Evolutionary conservation across 2,888 invertebrate species (phyloP), one percentile per base, ranked within the genome.

Genomic region (Diarsia mendica): DNA sequence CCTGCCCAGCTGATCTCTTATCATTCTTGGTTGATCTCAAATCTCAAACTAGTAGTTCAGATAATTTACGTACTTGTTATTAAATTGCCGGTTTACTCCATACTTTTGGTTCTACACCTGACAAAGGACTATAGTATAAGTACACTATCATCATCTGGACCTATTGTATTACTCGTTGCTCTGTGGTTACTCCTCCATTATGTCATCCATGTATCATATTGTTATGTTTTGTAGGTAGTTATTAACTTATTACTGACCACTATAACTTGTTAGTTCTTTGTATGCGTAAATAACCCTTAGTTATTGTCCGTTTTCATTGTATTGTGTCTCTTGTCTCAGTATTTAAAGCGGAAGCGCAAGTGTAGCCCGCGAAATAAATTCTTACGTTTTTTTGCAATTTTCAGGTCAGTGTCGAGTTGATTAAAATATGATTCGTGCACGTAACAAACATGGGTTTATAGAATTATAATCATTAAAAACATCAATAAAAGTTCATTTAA

Each of bases 181-280:
- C 28, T 65, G 51, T 33, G 55, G 68, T 72, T 28, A 73, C 63
- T 58, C 13, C 53, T 68, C 69, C 46, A 78, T 87, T 78, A 80
- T 71, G 13, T 51, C 55, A 75, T 67, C 60, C 23, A 67, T 67
- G 66, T 66, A 53, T 68, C 18, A 55, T 75, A 75, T 79, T 73
- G 69, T 80, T 65, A 60, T 77, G n/a, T 33, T 67, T 55, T 66
- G n/a, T 46, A 72, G 33, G 66, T 75, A 39, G 61, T 2, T 28
- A 28, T n/a, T n/a, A n/a, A n/a, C 1, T 84, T 75, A 81, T 77
- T 85, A 87, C 79, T 86, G 75, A 74, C 85, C 75, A 70, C 39
- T 74, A 3, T 55, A 67, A 60, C 53, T 46, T 65, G 51, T 58
- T 13, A 13, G 48, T 63, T 67, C 72, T 67, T 74, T 84, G 71